Evolutionary conservation across 2,888 invertebrate genomes (phyloP), one percentile per base, ranked within the genome.

Genomic region (Pristionchus maxplancki): DNA sequence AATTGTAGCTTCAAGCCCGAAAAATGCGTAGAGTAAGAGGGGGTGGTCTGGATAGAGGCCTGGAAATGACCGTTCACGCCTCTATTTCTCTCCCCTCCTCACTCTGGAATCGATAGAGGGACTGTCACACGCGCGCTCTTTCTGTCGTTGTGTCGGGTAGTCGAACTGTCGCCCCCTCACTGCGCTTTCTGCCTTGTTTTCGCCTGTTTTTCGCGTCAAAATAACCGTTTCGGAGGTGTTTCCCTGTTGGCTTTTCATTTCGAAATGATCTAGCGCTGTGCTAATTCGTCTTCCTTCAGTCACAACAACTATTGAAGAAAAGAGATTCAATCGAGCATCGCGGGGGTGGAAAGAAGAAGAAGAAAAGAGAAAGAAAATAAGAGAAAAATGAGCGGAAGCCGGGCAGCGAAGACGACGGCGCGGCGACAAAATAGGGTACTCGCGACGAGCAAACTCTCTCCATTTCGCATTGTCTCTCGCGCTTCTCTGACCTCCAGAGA

Each of bases 351-450:
- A 62, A 17, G 62, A 62, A n/a, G 62, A 9, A 62, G 81, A 20
- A 34, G 37, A 20, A 48, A 28, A 81, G 81, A 81, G 81, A 81
- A 37, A 67, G 67, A 67, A 48, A 44, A 48, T 17, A 48, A 81
- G 50, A 31, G 81, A 48, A 28, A 37, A 81, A 81, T 48, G 44
- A 50, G 81, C n/a, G 11, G n/a, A 40, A n/a, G 78, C 24, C 15
- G 34, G 6, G 67, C 71, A 37, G 37, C 34, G 67, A 31, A 64
- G 40, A 44, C 24, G 28, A 62, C n/a, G n/a, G 62, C 28, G 20
- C 5, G 15, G 48, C 81, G 81, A 28, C 81, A 71, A 71, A 71
- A 71, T 71, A 71, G 71, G 37, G 40, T 13, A 31, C 71, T 34
- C 31, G 1, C 13, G 31, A 13, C n/a, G n/a, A n/a, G n/a, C n/a